Conservation (phyloP, 92 coral and sea anemone genomes). For the Umimayanthus chanpuru region DNA sequence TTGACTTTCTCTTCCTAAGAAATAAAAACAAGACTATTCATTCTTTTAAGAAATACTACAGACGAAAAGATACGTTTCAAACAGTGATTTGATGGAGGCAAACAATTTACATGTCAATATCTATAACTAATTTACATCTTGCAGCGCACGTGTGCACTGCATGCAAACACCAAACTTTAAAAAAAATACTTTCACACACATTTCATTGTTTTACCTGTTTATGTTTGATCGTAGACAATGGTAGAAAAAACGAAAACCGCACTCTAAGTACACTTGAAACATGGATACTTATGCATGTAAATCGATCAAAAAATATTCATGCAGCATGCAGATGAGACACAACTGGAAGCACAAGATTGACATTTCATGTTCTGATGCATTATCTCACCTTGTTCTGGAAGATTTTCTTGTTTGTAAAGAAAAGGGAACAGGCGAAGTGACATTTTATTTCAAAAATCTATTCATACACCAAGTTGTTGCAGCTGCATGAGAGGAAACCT, state of each 20-base stretch:
- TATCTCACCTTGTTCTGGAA: too few species aligned
- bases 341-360: too few species aligned
- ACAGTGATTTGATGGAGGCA: conserved; percentile 11
- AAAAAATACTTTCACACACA: background rate
- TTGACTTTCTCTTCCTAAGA: background rate
- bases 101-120: background rate
- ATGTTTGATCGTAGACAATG: too few species aligned
- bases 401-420: background rate
- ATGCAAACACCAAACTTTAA: background rate
- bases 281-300: too few species aligned
- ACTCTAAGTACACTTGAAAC: too few species aligned
- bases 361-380: too few species aligned
- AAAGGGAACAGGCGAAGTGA: background rate
- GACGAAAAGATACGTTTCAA: background rate
- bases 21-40: background rate
- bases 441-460: background rate
- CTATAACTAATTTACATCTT: background rate
- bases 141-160: conserved; percentile 31
- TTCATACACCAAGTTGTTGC: too few species aligned
- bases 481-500: too few species aligned
- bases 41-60: background rate
- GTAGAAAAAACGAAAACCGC: too few species aligned
- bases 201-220: background rate
- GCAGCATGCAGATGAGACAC: too few species aligned
- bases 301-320: too few species aligned